A percentile compares a stretch with the other conserved stretches of the same genome.
Conservation (phyloP, 2,888 invertebrate species). For the Acanthosoma haemorrhoidale region DNA sequence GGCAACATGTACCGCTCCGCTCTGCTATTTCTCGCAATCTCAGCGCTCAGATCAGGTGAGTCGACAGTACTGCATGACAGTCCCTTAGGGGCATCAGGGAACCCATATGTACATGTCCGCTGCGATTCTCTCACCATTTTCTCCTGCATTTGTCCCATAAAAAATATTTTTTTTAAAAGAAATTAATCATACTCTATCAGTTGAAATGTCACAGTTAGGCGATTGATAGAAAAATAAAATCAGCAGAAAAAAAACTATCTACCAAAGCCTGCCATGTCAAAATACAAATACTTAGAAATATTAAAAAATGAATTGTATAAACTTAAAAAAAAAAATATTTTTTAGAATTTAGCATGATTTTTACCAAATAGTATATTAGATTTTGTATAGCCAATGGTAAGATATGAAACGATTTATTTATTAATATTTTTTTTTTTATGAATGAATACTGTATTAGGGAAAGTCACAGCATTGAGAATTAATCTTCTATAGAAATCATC, state of each 20-base stretch:
- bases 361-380: too few species aligned
- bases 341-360: too few species aligned
- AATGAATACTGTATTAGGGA: too few species aligned
- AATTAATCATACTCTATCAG: background rate
- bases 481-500: background rate
- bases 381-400: background rate
- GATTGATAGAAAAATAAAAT: background rate
- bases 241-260: background rate
- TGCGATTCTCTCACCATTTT: background rate
- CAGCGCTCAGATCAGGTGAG: background rate
- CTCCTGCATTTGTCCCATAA: background rate
- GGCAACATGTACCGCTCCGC: background rate
- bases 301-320: background rate
- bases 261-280: background rate
- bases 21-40: constrained; percentile 8
- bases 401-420: too few species aligned
- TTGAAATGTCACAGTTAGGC: background rate
- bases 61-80: background rate
- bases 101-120: background rate
- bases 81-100: background rate
- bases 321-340: too few species aligned
- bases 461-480: too few species aligned
- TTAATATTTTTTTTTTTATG: too few species aligned
- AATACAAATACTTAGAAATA: background rate
- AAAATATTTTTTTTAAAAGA: background rate